Evolutionary conservation across 2,888 invertebrate genomes (phyloP).

Genomic region (Pyrocoelia pectoralis): DNA sequence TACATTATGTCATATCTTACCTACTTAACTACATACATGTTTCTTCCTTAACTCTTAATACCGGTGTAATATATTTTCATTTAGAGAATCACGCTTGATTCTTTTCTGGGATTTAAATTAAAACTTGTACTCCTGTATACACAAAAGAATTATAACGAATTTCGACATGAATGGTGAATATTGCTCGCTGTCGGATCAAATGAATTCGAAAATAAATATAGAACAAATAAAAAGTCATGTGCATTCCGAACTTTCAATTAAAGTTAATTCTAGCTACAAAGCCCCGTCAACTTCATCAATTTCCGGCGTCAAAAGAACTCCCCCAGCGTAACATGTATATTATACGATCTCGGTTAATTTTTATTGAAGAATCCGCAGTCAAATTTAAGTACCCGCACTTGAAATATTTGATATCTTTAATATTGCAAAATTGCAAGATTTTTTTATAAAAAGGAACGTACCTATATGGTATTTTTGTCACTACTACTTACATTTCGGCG

Average conservation of each 20-base stretch:
- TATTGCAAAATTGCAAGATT: no score
- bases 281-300: constrained; percentile 13
- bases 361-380: no score
- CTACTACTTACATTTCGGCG: background rate
- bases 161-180: background rate
- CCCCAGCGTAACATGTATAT: background rate
- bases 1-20: constrained; percentile 14
- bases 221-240: background rate
- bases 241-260: background rate
- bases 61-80: constrained; percentile 11
- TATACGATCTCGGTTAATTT: no score
- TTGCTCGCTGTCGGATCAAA: background rate
- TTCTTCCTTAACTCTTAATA: constrained; percentile 18
- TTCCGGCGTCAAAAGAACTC: constrained; percentile 16
- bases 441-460: background rate
- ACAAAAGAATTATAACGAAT: background rate
- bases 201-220: background rate
- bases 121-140: background rate
- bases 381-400: no score
- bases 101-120: constrained; percentile 5
- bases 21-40: constrained; percentile 16
- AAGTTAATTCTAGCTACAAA: background rate
- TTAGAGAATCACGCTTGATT: constrained; percentile 2
- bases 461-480: background rate
- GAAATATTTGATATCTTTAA: no score